Evolutionary conservation across 1,140 invertebrate species (phyloP), one percentile per base, ranked within the genome.

Genomic region (Ditylenchus dipsaci): DNA sequence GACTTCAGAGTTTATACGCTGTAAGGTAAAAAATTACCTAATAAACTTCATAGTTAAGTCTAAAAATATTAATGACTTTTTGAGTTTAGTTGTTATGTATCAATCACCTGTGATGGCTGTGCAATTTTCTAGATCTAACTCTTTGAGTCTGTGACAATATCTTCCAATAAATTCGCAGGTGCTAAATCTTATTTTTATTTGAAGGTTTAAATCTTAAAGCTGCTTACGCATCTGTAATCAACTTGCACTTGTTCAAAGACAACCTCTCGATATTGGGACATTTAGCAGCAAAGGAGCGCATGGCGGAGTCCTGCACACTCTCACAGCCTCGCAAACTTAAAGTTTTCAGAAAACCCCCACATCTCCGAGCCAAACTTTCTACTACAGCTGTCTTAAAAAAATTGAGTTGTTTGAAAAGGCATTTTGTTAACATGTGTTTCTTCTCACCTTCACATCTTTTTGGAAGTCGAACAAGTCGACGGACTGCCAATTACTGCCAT

Each of bases 391-490:
- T 92, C 93, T 96, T n/a, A n/a, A n/a, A 78, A 26, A 63, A 19
- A 30, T 72, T 27, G n/a, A 21, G 27, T 57, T 57, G 23, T 45
- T 62, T 64, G 30, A n/a, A 71, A 68, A 45, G 49, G 11, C 9
- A 59, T 8, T 5, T 61, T 3, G 13, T 63, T 45, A 63, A 43
- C 38, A 64, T 64, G n/a, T 45, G 0, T 27, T 29, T 17, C 26
- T 13, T 69, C 45, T 56, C 68, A 95, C 93, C 88, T 97, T 92
- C 62, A 98, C 91, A 87, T 97, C 95, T 81, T 89, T 90, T 85
- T 98, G 95, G 85, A 97, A 98, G 85, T 94, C 89, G 87, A 98
- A 98, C 45, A 99, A 86, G 86, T 98, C 93, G 82, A 98, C 95
- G 84, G 91, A 88, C 85, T 97, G 94, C 95, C 95, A 99, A 85